These are phyloP conservation scores for Lysandra coridon DNA, from an alignment of 2,888 invertebrate genomes.

Conservation along the genomic window DNA sequence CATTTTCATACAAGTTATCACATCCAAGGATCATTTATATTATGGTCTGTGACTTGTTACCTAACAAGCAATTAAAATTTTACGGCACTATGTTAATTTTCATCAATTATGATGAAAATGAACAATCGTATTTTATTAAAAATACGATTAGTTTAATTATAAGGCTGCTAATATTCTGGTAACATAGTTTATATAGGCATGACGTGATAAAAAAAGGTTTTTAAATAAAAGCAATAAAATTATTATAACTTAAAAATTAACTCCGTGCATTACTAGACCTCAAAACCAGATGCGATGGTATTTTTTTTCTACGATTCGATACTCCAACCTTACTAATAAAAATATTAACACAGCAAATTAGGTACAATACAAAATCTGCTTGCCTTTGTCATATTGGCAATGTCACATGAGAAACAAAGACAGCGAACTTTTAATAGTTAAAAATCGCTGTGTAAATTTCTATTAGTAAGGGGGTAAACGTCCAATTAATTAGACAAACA, in stretches of 20 bases:
- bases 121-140: neutral
- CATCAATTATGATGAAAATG: neutral
- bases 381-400: neutral
- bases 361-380: neutral
- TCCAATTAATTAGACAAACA: neutral
- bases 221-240: neutral
- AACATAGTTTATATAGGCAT: neutral
- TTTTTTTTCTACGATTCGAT: neutral
- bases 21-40: neutral
- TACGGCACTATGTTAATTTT: neutral
- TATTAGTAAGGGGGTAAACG: neutral
- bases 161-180: neutral
- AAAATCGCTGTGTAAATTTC: neutral
- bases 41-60: neutral
- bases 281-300: neutral
- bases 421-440: too few species aligned
- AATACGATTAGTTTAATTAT: neutral
- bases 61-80: neutral
- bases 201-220: neutral
- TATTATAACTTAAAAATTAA: neutral
- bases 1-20: conserved; percentile 7
- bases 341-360: neutral
- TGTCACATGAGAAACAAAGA: neutral
- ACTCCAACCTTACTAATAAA: neutral
- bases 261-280: too few species aligned